phyloP scores from a whole-genome alignment of 2,797 vertebrate species.

The Potorous gilbertii region DNA sequence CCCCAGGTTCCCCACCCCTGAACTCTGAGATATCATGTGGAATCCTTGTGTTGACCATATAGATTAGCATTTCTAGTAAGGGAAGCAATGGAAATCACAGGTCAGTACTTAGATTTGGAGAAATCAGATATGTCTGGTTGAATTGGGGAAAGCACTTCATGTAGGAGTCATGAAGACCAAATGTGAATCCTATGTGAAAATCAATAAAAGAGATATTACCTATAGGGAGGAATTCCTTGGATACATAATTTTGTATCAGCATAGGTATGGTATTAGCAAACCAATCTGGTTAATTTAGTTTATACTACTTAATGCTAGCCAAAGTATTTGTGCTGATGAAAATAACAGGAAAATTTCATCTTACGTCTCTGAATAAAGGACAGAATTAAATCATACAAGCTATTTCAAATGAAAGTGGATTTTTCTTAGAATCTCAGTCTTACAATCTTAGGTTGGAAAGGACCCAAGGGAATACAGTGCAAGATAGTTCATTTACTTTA shows the following conservation, averaged over 20 bases:
- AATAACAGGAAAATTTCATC: constrained; percentile 71
- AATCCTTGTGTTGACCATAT: background rate
- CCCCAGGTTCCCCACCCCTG: background rate
- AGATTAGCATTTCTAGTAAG: background rate
- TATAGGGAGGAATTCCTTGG: background rate
- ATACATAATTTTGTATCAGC: background rate
- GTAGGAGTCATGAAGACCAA: background rate
- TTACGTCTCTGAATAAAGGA: constrained; percentile 57
- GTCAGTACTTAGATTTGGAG: background rate
- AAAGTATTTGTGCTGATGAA: constrained; percentile 68
- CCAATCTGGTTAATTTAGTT: background rate
- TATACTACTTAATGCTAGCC: constrained; percentile 25
- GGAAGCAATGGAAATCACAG: background rate
- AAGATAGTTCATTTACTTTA: background rate
- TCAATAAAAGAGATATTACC: background rate
- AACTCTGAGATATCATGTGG: background rate
- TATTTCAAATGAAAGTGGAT: constrained; percentile 60
- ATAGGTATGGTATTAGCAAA: background rate
- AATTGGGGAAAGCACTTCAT: background rate
- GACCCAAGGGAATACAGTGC: background rate
- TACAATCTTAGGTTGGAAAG: background rate
- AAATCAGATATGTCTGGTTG: background rate
- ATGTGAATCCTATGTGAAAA: constrained; percentile 33
- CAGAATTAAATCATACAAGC: constrained; percentile 65
- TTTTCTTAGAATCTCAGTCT: background rate